Evolutionary conservation across 2,113 vertebrate species (phyloP), one percentile per base, ranked within the genome.

Genomic region (Nerophis ophidion): DNA sequence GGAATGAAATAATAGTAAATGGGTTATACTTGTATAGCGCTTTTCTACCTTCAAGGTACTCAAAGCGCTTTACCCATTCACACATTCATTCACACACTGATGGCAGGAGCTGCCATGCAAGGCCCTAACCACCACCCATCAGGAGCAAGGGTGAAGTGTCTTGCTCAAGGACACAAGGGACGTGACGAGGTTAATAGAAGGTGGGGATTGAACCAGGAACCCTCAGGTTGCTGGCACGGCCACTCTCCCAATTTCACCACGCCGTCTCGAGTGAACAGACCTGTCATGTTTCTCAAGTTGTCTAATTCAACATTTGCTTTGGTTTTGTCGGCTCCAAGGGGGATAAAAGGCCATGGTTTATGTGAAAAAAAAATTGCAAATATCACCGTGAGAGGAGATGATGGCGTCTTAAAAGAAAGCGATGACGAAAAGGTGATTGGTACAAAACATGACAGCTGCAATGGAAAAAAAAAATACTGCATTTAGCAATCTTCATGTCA

Each of bases 361-460:
- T 86, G 81, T 88, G 84, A 77, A 86, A 88, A 87, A 85, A 77
- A 86, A 88, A 87, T 81, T 40, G 86, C 79, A 85, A 88, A 85
- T 77, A 79, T 67, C 74, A 86, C 81, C 81, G 77, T 80, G 70
- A 72, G 72, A 69, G 66, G 81, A 69, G 77, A 80, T 79, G 69
- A 67, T 76, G 59, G 57, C 78, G 76, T 81, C 68, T 81, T 81
- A 80, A 76, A 87, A 87, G 3, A 26, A 87, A 55, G 45, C 12
- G 76, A 66, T 76, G 79, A 86, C 84, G 65, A 74, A 74, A 77
- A 48, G 81, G 71, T 66, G 36, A 68, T 63, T 75, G 66, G 68
- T 71, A 87, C 81, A 40, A 79, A 79, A 90, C 83, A 84, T 72
- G 67, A 79, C 74, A 77, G 74, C 71, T 62, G 82, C 76, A 67